Base-by-base conservation (phyloP, 1,140 invertebrate genomes). In the Batillaria attramentaria region DNA sequence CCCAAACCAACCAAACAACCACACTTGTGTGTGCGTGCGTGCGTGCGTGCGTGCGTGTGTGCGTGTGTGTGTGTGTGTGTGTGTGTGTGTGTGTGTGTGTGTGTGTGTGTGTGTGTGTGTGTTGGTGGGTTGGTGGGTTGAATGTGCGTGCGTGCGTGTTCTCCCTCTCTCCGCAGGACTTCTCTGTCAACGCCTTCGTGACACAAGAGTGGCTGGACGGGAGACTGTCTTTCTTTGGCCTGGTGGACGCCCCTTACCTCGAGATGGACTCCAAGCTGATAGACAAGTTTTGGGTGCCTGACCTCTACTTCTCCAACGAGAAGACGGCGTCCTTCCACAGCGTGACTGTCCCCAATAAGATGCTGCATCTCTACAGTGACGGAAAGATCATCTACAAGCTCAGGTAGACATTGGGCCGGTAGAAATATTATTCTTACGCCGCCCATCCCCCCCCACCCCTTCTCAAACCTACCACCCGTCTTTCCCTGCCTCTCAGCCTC, bases 301-400 rank as follows among this genome's bases (percentile, higher is more conserved):
- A 88, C 74, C 79, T 86, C 31, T 87, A 86, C 74, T 83, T 88
- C 78, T 92, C 93, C 50, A 94, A 94, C 87, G 94, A 93, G 42
- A 95, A 94, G 88, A 91, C 93, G 79, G 94, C 87, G 18, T 77
- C 81, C 60, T 85, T 87, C 69, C 87, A 88, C 62, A 66, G 78
- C 28, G 84, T 90, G 20, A 90, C 89, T 3, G 93, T 94, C 28
- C 93, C 94, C 6, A 94, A 94, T 86, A 93, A 94, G 37, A 87
- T 94, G 50, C 92, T 95, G 79, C 87, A 94, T 77, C 93, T 94
- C 46, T 92, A 93, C 85, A 92, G 92, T 6, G 91, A 93, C 80
- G 94, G 94, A 16, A 89, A 66, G 5, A 79, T 88, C 24, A 74
- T 84, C 57, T 87, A 86, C 78, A 82, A 83, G 74, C 68, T 83